Conservation (phyloP, 2,797 vertebrate genomes). For the Triplophysa bombifrons region DNA sequence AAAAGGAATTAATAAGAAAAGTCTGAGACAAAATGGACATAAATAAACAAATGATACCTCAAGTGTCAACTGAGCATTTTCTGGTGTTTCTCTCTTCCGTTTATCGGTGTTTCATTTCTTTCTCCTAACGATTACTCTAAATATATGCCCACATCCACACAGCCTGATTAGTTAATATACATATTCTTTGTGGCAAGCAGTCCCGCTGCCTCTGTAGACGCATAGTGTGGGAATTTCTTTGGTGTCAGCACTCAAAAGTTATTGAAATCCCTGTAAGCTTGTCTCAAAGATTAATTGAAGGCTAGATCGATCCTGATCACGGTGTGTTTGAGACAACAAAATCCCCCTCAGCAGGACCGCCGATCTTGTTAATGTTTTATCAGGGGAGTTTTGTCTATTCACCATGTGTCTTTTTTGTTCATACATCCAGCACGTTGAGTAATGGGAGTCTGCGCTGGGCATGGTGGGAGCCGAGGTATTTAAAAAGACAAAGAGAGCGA, state of each 20-base stretch:
- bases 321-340: constrained; percentile 57
- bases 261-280: constrained; percentile 60
- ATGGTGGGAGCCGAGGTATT: constrained; percentile 41
- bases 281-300: constrained; percentile 64
- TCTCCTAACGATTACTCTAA: constrained; percentile 14
- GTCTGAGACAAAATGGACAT: not conserved
- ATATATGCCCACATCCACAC: constrained; percentile 42
- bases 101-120: not conserved
- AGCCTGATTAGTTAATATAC: constrained; percentile 1
- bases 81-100: not conserved
- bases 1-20: not conserved
- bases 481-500: constrained; percentile 28
- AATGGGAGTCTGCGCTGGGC: constrained; percentile 62
- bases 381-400: constrained; percentile 69
- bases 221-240: constrained; percentile 45
- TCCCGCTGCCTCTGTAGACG: constrained; percentile 49
- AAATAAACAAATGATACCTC: not conserved
- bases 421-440: constrained; percentile 65
- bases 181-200: constrained; percentile 38
- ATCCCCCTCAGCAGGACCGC: constrained; percentile 61
- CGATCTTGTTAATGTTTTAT: constrained; percentile 78
- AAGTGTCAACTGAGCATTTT: not conserved
- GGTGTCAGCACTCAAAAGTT: constrained; percentile 53
- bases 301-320: constrained; percentile 66
- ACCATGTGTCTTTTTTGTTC: constrained; percentile 69